These are phyloP conservation scores for Rhipidura dahli DNA, from an alignment of 2,113 vertebrate genomes.

Conservation along the genomic window DNA sequence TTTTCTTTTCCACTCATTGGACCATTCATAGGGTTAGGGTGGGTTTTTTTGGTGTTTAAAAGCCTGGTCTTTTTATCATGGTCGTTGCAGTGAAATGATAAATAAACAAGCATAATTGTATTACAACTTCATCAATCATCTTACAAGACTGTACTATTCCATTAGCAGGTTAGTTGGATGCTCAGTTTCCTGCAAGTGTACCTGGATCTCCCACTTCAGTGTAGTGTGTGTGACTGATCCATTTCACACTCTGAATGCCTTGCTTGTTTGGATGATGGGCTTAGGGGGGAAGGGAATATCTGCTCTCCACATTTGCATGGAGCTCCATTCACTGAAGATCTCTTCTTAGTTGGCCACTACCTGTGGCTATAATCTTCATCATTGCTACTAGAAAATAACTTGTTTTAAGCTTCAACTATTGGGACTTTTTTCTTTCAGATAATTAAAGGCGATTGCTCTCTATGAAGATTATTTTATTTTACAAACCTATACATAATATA, in stretches of 20 bases:
- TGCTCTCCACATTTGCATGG: not conserved
- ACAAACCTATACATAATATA: not conserved
- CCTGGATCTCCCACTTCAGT: not conserved
- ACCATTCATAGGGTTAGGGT: rapidly evolving
- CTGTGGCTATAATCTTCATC: not conserved
- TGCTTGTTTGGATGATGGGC: not conserved
- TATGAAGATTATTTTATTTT: not conserved
- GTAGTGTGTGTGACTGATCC: not conserved
- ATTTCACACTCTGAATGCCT: not conserved
- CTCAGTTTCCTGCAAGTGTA: not conserved
- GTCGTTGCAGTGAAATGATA: not conserved
- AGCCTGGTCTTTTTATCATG: not conserved
- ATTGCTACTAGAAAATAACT: not conserved
- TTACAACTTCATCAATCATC: not conserved
- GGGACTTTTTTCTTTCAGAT: not conserved
- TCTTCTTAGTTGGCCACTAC: not conserved
- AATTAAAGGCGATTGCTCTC: not conserved
- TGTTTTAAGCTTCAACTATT: not conserved
- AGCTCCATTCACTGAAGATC: not conserved
- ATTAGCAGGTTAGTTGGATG: not conserved
- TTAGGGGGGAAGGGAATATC: not conserved
- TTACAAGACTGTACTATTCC: not conserved
- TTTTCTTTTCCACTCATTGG: not conserved
- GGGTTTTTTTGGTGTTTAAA: not conserved
- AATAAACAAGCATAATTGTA: not conserved